Percentiles rank a stretch among this genome's conserved stretches.
phyloP scores from a whole-genome alignment of 2,113 vertebrate genomes.

The Dasyurus viverrinus region DNA sequence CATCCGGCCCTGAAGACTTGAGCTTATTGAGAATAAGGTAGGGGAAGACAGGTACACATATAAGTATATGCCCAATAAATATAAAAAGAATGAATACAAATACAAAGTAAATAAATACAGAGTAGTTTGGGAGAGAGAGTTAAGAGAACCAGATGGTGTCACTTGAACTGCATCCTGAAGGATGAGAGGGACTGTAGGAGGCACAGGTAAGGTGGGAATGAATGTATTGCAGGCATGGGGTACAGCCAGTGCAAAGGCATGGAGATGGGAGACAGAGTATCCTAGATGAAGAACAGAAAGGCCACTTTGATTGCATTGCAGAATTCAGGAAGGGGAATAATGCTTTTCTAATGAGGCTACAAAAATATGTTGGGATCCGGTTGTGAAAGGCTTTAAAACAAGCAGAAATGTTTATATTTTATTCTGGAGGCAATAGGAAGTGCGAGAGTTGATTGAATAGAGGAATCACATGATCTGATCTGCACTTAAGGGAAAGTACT shows the following conservation, averaged over 20 bases:
- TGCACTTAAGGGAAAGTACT: background rate
- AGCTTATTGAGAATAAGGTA: background rate
- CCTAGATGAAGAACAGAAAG: background rate
- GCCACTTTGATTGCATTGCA: background rate
- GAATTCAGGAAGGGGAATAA: background rate
- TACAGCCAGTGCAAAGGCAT: background rate
- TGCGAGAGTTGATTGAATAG: background rate
- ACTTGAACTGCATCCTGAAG: background rate
- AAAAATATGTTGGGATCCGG: background rate
- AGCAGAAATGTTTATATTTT: background rate
- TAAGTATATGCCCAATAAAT: background rate
- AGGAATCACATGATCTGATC: background rate
- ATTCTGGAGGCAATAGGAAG: background rate
- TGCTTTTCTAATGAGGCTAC: background rate
- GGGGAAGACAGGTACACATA: background rate
- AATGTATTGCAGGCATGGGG: background rate
- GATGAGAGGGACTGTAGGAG: background rate
- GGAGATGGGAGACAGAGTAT: background rate
- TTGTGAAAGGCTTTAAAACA: background rate
- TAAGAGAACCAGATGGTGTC: background rate
- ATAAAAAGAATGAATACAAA: background rate
- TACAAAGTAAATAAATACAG: background rate
- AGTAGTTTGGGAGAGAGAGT: background rate
- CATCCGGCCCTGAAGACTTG: background rate
- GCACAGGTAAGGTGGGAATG: background rate